Evolutionary conservation across 2,888 invertebrate species (phyloP).

Genomic region (Amiota minor): DNA sequence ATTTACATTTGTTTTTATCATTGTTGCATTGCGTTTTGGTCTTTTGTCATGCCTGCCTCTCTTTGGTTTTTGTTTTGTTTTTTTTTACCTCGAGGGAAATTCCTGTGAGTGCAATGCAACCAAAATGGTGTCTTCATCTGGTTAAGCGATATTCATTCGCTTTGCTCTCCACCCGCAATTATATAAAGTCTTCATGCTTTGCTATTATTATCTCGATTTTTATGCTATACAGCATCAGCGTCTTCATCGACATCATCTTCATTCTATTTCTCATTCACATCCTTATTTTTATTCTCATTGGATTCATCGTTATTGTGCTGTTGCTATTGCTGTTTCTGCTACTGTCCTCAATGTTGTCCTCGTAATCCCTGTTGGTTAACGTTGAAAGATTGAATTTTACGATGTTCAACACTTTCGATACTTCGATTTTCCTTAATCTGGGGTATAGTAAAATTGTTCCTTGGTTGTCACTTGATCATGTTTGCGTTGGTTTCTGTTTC

Average conservation of each 20-base stretch:
- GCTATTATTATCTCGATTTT: slow-evolving; percentile 18
- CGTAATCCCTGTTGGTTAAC: slow-evolving; percentile 12
- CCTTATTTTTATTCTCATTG: not conserved
- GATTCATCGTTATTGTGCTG: not conserved
- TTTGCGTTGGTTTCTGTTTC: not conserved
- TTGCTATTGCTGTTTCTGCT: not conserved
- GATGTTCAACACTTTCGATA: slow-evolving; percentile 25
- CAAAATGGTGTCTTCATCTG: slow-evolving; percentile 27
- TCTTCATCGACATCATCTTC: not conserved
- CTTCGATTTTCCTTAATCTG: slow-evolving; percentile 13
- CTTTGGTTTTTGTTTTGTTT: not conserved
- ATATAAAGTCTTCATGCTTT: not conserved
- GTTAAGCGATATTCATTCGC: slow-evolving; percentile 16
- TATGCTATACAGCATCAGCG: not conserved
- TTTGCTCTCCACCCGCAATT: not conserved
- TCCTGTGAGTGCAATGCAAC: slow-evolving; percentile 27
- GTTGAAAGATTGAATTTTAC: slow-evolving; percentile 28
- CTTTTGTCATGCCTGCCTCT: not conserved
- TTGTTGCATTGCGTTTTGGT: slow-evolving; percentile 8
- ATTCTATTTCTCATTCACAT: not conserved
- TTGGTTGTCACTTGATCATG: not conserved
- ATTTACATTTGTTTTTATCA: not conserved
- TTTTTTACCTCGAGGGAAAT: slow-evolving; percentile 19
- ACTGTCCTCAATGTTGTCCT: slow-evolving; percentile 3
- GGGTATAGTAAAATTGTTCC: slow-evolving; percentile 7